phyloP scores from a whole-genome alignment of 2,113 vertebrate genomes.

The Dromiciops gliroides region DNA sequence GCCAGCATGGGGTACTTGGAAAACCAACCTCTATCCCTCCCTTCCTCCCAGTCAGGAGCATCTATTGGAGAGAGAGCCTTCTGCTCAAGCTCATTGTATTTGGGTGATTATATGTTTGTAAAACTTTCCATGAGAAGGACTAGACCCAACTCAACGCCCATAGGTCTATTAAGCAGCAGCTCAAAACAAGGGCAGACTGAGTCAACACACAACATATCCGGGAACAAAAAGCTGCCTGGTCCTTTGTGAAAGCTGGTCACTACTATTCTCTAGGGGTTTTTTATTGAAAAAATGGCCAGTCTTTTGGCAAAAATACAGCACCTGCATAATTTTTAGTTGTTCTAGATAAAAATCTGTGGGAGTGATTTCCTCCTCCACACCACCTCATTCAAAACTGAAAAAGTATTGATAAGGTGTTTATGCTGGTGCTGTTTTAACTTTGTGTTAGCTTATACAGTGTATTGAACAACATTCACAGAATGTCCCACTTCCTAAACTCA shows the following conservation, averaged over 20 bases:
- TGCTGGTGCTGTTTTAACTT: slow-evolving; percentile 40
- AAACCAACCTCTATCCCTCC: slow-evolving; percentile 45
- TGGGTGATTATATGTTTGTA: slow-evolving; percentile 52
- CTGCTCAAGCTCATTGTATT: slow-evolving; percentile 56
- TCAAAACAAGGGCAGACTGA: slow-evolving; percentile 70
- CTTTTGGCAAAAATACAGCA: slow-evolving; percentile 56
- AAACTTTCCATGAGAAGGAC: slow-evolving; percentile 74
- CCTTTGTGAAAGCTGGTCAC: slow-evolving; percentile 52
- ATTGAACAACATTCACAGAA: slow-evolving; percentile 9
- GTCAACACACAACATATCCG: slow-evolving; percentile 60
- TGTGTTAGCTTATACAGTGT: slow-evolving; percentile 29
- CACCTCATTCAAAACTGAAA: slow-evolving; percentile 50
- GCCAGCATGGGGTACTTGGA: slow-evolving; percentile 26
- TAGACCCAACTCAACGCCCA: slow-evolving; percentile 62
- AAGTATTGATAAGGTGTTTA: slow-evolving; percentile 30
- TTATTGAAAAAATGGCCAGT: slow-evolving; percentile 60
- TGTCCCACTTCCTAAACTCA: background rate
- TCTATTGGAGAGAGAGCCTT: slow-evolving; percentile 50
- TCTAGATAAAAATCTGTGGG: slow-evolving; percentile 37
- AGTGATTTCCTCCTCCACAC: slow-evolving; percentile 25
- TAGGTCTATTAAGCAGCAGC: slow-evolving; percentile 51
- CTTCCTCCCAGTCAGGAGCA: slow-evolving; percentile 55
- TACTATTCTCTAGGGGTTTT: slow-evolving; percentile 57
- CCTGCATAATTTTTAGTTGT: slow-evolving; percentile 49
- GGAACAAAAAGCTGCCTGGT: slow-evolving; percentile 59